Evolutionary conservation across 2,888 invertebrate species (phyloP).

Genomic region (Sialis fuliginosa): DNA sequence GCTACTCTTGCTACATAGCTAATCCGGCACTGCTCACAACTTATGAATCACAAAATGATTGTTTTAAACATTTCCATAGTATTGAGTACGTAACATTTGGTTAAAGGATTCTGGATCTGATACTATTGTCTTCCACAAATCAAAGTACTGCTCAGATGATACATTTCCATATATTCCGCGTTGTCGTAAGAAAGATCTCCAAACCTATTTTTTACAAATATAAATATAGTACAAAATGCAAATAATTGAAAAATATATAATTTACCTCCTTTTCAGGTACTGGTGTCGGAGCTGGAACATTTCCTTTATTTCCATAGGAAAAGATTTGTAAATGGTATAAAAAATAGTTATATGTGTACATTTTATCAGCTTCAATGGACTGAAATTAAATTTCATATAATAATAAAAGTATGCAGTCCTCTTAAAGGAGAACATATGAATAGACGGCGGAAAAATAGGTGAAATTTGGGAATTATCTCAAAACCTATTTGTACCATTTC

Average conservation of each 20-base stretch:
- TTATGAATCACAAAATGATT: too few relatives aligned
- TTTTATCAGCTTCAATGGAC: conserved; percentile 30
- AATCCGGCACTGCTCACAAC: too few relatives aligned
- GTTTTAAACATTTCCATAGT: too few relatives aligned
- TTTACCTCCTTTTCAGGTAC: conserved; percentile 25
- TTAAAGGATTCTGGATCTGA: conserved; percentile 20
- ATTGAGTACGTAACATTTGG: background rate
- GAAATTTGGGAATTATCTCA: background rate
- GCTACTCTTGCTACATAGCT: too few relatives aligned
- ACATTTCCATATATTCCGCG: conserved; percentile 24
- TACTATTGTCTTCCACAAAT: conserved; percentile 27
- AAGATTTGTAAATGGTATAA: conserved; percentile 32
- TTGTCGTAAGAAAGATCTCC: conserved; percentile 27
- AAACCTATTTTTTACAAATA: conserved; percentile 22
- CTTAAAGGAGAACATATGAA: background rate
- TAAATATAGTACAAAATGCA: background rate
- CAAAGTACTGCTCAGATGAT: conserved; percentile 26
- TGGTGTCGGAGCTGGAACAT: conserved; percentile 20
- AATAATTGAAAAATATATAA: background rate
- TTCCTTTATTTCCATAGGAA: conserved; percentile 24
- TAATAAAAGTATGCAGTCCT: too few relatives aligned
- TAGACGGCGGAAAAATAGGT: too few relatives aligned
- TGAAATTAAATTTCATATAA: conserved; percentile 13
- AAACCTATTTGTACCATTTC: too few relatives aligned
- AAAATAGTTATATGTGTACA: conserved; percentile 33